Percentiles rank a stretch among this genome's conserved stretches.
These are phyloP conservation scores for Tetheella fluctuosa DNA, from an alignment of 2,888 invertebrate species.

Conservation along the genomic window DNA sequence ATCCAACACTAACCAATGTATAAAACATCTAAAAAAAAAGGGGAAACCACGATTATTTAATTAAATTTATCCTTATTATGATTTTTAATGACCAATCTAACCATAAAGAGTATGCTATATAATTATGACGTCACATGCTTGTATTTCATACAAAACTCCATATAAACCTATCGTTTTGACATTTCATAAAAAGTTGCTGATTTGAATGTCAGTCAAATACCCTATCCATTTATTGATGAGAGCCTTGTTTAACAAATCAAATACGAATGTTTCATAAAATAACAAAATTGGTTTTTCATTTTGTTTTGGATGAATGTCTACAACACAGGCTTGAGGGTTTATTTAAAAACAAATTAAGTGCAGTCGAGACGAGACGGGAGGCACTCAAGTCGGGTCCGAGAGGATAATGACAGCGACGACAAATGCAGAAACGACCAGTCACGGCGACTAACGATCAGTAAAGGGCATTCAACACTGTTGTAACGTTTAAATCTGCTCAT, in stretches of 20 bases:
- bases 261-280: constrained; percentile 25
- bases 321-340: constrained; percentile 52
- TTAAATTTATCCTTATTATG: no score
- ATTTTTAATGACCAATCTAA: no score
- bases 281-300: constrained; percentile 18
- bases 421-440: constrained; percentile 70
- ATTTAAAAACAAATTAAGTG: constrained; percentile 79
- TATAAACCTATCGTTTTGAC: no score
- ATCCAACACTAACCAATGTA: no score
- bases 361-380: constrained; percentile 48
- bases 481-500: constrained; percentile 49
- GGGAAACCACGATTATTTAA: no score
- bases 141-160: no score
- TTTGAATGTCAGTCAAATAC: no score
- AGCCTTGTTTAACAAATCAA: constrained; percentile 19
- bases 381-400: constrained; percentile 56
- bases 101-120: no score
- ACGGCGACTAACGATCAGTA: constrained; percentile 69
- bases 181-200: no score
- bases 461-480: constrained; percentile 30
- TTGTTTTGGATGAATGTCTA: constrained; percentile 25
- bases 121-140: no score
- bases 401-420: constrained; percentile 55
- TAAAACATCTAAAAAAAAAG: no score
- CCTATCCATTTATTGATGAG: constrained; percentile 20